A percentile compares a stretch with the other conserved stretches of the same genome.
phyloP scores from a whole-genome alignment of 2,888 invertebrate genomes.

The Crocallis elinguaria region DNA sequence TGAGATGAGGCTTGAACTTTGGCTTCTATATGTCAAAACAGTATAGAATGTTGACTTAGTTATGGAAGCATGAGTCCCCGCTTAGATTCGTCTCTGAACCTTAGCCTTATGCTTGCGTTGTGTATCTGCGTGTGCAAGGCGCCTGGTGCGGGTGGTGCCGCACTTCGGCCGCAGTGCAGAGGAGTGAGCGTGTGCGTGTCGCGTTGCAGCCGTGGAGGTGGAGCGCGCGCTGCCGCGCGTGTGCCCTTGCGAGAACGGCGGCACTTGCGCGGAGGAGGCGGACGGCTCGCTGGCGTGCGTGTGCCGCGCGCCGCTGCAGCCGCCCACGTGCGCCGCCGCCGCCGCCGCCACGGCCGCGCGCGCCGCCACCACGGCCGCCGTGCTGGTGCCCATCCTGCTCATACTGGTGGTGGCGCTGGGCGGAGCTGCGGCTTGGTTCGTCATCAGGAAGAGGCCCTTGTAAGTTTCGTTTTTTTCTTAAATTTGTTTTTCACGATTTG shows the following conservation, averaged over 20 bases:
- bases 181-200: too few relatives aligned
- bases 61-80: too few relatives aligned
- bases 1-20: too few relatives aligned
- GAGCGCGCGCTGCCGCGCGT: constrained; percentile 90
- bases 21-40: too few relatives aligned
- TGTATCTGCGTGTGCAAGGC: too few relatives aligned
- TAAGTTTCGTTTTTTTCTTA: constrained; percentile 79
- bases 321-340: constrained; percentile 88
- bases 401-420: constrained; percentile 89
- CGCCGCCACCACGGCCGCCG: constrained; percentile 87
- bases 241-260: constrained; percentile 95
- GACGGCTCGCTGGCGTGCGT: constrained; percentile 87
- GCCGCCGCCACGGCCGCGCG: constrained; percentile 84
- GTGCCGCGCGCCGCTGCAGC: constrained; percentile 86
- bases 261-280: constrained; percentile 86
- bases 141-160: neutral
- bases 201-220: constrained; percentile 88
- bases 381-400: constrained; percentile 93
- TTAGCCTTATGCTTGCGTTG: too few relatives aligned
- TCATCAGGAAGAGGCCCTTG: constrained; percentile 93
- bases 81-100: too few relatives aligned
- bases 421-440: constrained; percentile 92
- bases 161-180: too few relatives aligned
- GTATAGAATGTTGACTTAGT: too few relatives aligned
- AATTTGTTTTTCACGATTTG: too few relatives aligned